phyloP scores from a whole-genome alignment of 37 sponge, comb jelly and placozoan genomes.

The Agelas oroides region DNA sequence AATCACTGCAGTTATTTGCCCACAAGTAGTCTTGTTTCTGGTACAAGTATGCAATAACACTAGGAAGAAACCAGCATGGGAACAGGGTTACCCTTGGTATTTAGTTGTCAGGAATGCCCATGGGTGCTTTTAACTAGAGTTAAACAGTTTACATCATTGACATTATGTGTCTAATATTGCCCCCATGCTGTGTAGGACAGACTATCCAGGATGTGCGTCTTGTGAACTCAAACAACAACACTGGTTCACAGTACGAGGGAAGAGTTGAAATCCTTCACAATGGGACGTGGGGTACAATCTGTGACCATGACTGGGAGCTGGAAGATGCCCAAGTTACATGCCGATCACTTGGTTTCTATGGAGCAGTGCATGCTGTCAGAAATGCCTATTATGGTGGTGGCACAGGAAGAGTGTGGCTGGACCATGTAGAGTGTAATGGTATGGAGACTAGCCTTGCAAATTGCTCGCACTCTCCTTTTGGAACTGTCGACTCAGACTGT shows the following conservation, averaged over 20 bases:
- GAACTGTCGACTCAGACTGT: not conserved
- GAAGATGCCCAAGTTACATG: constrained; percentile 60
- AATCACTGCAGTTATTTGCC: too few relatives aligned
- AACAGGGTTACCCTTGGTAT: too few relatives aligned
- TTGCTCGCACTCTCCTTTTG: constrained; percentile 1
- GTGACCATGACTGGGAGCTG: constrained; percentile 27
- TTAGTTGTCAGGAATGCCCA: too few relatives aligned
- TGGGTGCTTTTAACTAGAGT: too few relatives aligned
- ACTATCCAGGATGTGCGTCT: too few relatives aligned
- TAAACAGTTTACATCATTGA: too few relatives aligned
- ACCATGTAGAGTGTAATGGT: constrained; percentile 36
- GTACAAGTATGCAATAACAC: too few relatives aligned
- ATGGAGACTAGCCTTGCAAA: constrained; percentile 8
- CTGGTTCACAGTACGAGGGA: constrained; percentile 43
- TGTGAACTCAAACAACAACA: constrained; percentile 28
- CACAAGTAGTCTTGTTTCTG: too few relatives aligned
- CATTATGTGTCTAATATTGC: too few relatives aligned
- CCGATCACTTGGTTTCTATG: constrained; percentile 36
- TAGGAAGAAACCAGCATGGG: too few relatives aligned
- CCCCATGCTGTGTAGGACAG: too few relatives aligned
- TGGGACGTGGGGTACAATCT: constrained; percentile 62
- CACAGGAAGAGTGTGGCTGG: constrained; percentile 4
- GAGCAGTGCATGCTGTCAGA: constrained; percentile 35
- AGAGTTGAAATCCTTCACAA: constrained; percentile 53
- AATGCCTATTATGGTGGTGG: constrained; percentile 28